phyloP scores from a whole-genome alignment of 2,113 vertebrate genomes.

The Menura novaehollandiae region DNA sequence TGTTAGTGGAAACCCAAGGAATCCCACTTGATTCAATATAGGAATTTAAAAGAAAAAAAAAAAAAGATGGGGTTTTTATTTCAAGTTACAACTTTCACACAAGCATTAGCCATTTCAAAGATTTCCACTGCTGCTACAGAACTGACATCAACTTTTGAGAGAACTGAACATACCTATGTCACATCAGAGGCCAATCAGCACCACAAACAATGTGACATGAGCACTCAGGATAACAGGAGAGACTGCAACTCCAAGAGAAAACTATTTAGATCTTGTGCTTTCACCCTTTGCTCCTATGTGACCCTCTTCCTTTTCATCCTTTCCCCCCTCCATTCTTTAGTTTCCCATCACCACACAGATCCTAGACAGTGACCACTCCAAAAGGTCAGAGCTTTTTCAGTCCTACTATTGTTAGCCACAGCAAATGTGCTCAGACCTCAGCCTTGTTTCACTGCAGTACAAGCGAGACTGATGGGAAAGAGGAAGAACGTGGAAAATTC shows the following conservation, averaged over 20 bases:
- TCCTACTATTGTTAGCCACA: background rate
- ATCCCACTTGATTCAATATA: background rate
- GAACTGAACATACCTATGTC: background rate
- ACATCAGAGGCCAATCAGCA: background rate
- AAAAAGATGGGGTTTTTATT: background rate
- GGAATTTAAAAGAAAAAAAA: background rate
- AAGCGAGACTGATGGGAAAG: background rate
- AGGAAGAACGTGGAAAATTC: background rate
- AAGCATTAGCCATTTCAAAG: background rate
- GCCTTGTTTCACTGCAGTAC: background rate
- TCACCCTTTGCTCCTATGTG: background rate
- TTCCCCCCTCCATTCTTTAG: fast-evolving
- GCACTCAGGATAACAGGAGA: background rate
- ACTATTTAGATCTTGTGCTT: background rate
- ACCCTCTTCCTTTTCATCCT: background rate
- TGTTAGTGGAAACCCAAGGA: background rate
- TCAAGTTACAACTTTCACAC: background rate
- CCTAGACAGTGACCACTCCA: background rate
- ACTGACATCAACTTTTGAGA: background rate
- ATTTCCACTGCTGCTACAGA: background rate
- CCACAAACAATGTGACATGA: background rate
- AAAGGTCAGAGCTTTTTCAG: background rate
- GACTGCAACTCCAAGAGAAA: background rate
- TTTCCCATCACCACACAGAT: background rate
- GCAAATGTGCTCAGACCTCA: background rate